These are phyloP conservation scores for Turnix velox DNA, from an alignment of 2,113 vertebrate genomes.

Conservation along the genomic window DNA sequence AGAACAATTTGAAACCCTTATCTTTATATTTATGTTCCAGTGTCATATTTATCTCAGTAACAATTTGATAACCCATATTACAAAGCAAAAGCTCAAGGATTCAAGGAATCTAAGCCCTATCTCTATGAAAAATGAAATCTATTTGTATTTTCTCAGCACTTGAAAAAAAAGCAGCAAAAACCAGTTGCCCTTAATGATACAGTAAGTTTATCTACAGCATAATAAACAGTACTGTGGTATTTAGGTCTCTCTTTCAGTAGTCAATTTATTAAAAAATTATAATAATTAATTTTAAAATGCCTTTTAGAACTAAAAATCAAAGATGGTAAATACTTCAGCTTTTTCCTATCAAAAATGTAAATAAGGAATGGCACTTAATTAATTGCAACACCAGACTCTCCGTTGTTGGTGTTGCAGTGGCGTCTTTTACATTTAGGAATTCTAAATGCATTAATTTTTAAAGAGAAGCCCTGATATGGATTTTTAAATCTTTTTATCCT, in stretches of 20 bases:
- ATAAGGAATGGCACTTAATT: background rate
- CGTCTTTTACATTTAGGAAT: background rate
- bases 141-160: background rate
- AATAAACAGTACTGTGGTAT: background rate
- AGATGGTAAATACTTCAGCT: background rate
- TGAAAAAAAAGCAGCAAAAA: background rate
- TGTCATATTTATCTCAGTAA: background rate
- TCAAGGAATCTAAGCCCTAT: background rate
- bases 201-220: background rate
- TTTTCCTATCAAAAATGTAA: background rate
- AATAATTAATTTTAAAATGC: background rate
- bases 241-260: background rate
- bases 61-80: background rate
- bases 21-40: background rate
- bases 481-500: background rate
- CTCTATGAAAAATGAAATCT: background rate
- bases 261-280: background rate
- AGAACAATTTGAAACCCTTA: background rate
- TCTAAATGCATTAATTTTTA: background rate
- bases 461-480: background rate
- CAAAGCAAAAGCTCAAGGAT: background rate
- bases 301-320: background rate
- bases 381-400: background rate
- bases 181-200: fast-evolving
- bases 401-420: background rate